Base-by-base conservation (phyloP, 2,113 vertebrate species). In the Boleophthalmus pectinirostris region DNA sequence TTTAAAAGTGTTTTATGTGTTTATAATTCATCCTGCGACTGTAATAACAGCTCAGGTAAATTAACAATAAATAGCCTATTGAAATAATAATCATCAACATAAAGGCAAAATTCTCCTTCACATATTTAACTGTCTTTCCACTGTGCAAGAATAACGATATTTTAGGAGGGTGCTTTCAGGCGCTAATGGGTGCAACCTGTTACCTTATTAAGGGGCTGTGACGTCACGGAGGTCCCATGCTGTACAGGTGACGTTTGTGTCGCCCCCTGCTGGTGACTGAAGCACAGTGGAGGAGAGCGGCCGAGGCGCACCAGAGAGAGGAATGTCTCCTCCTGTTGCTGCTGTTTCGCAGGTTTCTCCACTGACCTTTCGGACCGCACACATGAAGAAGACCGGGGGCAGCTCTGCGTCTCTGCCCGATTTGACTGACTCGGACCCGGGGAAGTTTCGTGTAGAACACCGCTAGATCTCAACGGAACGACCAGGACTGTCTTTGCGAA, bases 261-360 rank as follows among this genome's bases (percentile, higher is more conserved):
- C 89, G 87, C 82, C 89, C 12, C 74, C 91, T 90, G 68, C 80
- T 84, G 92, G 89, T 21, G 70, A 1, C 11, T 10, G 21, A 0
- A 3, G 6, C 3, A 64, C 0, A 12, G 0, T 66, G 16, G 29
- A 24, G 66, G 63, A 74, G 74, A 58, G 66, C 61, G 35, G 29
- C n/a, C 5, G 45, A 58, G 57, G 79, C 75, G 69, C 74, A 66
- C 78, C 14, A 75, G 80, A 87, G 76, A 69, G 24, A 81, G 86
- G 80, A 81, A 79, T 80, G 85, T 79, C 82, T 78, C 81, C 87
- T 90, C 83, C 87, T 79, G 88, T 85, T 79, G 88, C 87, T 81
- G 87, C 88, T 79, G 81, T 81, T 9, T 66, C 80, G 78, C 87
- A 74, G 81, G 82, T 85, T 85, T 85, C 54, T 72, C 86, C 61